Conservation (phyloP, 2,888 invertebrate species). For the Coenonympha glycerion region DNA sequence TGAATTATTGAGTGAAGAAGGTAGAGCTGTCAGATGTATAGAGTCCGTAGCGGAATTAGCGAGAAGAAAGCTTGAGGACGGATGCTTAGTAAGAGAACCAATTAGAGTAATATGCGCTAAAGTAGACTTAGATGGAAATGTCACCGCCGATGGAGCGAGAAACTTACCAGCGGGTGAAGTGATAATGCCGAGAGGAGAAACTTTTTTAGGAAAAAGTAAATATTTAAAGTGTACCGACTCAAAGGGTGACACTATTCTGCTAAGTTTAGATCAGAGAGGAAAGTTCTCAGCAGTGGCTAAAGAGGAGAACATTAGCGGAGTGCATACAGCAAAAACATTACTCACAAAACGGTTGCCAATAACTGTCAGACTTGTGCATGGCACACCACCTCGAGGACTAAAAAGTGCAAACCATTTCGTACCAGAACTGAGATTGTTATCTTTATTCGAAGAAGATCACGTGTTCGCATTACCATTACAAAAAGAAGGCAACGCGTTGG, state of each 20-base stretch:
- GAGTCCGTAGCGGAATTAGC: slow-evolving; percentile 91
- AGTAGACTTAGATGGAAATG: slow-evolving; percentile 76
- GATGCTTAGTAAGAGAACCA: slow-evolving; percentile 87
- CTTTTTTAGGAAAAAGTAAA: slow-evolving; percentile 81
- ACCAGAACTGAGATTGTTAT: slow-evolving; percentile 87
- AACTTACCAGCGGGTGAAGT: slow-evolving; percentile 90
- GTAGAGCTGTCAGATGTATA: slow-evolving; percentile 91
- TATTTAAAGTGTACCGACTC: slow-evolving; percentile 91
- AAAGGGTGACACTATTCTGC: slow-evolving; percentile 87
- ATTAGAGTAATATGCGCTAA: slow-evolving; percentile 81
- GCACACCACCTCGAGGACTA: slow-evolving; percentile 88
- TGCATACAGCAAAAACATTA: slow-evolving; percentile 92
- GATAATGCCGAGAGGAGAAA: slow-evolving; percentile 85
- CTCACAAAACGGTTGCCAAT: slow-evolving; percentile 92
- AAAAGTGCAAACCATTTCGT: slow-evolving; percentile 89
- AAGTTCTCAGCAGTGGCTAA: slow-evolving; percentile 94
- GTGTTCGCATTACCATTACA: slow-evolving; percentile 89
- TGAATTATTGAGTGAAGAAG: slow-evolving; percentile 95
- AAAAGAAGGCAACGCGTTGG: slow-evolving; percentile 84
- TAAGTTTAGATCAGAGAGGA: slow-evolving; percentile 91
- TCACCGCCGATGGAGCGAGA: slow-evolving; percentile 81
- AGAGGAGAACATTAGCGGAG: slow-evolving; percentile 95
- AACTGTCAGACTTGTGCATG: slow-evolving; percentile 93
- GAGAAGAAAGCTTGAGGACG: slow-evolving; percentile 82
- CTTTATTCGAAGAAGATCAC: slow-evolving; percentile 90